Percentiles rank a stretch among this genome's conserved stretches.
Evolutionary conservation across 1,140 invertebrate genomes (phyloP).

Genomic region (Diorhabda carinulata): DNA sequence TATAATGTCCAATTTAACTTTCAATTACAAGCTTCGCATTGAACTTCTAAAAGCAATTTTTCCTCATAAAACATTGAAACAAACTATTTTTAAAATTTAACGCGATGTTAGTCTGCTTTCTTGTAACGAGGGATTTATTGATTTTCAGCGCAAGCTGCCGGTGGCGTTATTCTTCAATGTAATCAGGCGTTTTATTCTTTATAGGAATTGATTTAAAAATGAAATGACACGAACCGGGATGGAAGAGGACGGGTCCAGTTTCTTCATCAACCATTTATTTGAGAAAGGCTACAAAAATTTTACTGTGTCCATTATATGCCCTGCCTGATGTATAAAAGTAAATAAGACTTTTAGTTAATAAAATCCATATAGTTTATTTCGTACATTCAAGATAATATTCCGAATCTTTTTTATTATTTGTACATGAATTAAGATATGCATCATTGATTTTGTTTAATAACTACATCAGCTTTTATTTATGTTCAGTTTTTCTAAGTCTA

Average conservation of each 20-base stretch:
- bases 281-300: too few relatives aligned
- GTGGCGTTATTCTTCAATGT: not conserved
- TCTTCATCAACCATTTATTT: not conserved
- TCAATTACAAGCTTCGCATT: not conserved
- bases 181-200: slow-evolving; percentile 2
- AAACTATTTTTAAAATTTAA: not conserved
- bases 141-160: not conserved
- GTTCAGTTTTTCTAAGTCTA: too few relatives aligned
- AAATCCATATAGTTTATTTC: too few relatives aligned
- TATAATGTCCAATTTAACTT: too few relatives aligned
- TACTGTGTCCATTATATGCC: too few relatives aligned
- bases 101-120: slow-evolving; percentile 1
- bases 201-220: slow-evolving; percentile 3
- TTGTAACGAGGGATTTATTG: not conserved
- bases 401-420: too few relatives aligned
- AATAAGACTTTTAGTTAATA: too few relatives aligned
- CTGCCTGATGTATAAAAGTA: too few relatives aligned
- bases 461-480: too few relatives aligned
- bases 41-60: not conserved
- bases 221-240: slow-evolving; percentile 1
- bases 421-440: too few relatives aligned
- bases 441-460: too few relatives aligned
- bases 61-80: not conserved
- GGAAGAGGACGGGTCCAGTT: not conserved
- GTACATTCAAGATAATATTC: too few relatives aligned